Evolutionary conservation across 2,888 invertebrate species (phyloP), one percentile per base, ranked within the genome.

Genomic region (Aphidoletes aphidimyza): DNA sequence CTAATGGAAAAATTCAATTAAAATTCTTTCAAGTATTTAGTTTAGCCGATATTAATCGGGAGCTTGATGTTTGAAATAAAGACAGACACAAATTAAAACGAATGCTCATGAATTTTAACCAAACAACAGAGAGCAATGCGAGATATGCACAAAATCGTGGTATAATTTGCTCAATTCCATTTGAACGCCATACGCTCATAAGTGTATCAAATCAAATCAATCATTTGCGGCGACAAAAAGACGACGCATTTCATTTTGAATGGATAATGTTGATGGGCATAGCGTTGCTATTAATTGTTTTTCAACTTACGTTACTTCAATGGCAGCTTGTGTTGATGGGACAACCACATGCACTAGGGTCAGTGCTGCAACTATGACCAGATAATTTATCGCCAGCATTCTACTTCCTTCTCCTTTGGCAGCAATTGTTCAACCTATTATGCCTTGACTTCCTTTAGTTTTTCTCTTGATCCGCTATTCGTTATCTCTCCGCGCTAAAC

Each of bases 311-410:
- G 83, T 83, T 83, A 83, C 83, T 83, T 83, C 45, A 36, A 83
- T 30, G 9, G 26, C 83, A 83, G 42, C 42, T 30, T 39, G 42
- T 14, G 83, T 1, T 83, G 83, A 83, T 30, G 83, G 39, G 8
- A 42, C 37, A 22, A 83, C 45, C 42, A 83, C 37, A 83, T 83
- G 83, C 14, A 45, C 83, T 45, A 83, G 83, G 83, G 83, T 83
- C 83, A 83, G 83, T 83, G 45, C 83, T 83, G 83, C 42, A 14
- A 83, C 83, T 37, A 42, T 17, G 30, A 83, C 83, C 39, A 83
- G 37, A 83, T 42, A 45, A 83, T 83, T 45, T 42, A 83, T 83
- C 42, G 83, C 83, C 42, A 26, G 39, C 83, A 84, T 84, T 39
- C 54, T 54, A n/a, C n/a, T 81, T 81, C 39, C 81, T 78, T 36